Evolutionary conservation across 2,888 invertebrate genomes (phyloP).

Genomic region (Drosophila paramelanica): DNA sequence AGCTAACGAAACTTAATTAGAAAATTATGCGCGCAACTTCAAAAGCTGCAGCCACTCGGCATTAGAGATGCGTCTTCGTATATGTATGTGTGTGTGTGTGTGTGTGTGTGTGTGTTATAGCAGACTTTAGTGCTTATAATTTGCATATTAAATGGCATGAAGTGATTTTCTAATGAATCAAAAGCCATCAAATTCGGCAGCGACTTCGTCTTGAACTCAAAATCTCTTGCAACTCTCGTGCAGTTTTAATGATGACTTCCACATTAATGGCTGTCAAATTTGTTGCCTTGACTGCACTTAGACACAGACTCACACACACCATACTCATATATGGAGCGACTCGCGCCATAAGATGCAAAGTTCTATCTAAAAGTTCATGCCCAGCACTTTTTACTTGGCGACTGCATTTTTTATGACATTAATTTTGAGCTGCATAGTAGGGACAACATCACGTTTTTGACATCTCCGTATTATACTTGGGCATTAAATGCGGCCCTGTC

Average conservation of each 20-base stretch:
- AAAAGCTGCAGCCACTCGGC: constrained; percentile 50
- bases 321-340: constrained; percentile 10
- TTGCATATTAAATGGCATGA: constrained; percentile 77
- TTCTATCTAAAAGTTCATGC: constrained; percentile 23
- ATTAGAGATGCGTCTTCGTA: constrained; percentile 38
- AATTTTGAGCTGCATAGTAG: constrained; percentile 35
- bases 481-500: constrained; percentile 8
- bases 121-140: constrained; percentile 57
- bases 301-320: constrained; percentile 33
- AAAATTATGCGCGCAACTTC: constrained; percentile 68
- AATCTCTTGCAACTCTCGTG: constrained; percentile 50
- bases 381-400: constrained; percentile 13
- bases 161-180: constrained; percentile 80
- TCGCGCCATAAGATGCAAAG: constrained; percentile 36
- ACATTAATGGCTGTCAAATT: constrained; percentile 73
- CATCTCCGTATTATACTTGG: constrained; percentile 7
- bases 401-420: constrained; percentile 53
- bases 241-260: constrained; percentile 74
- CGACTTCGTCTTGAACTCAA: constrained; percentile 24
- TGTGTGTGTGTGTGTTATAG: constrained; percentile 14
- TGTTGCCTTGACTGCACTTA: constrained; percentile 64
- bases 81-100: background rate
- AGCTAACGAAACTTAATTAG: constrained; percentile 71
- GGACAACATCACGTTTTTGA: constrained; percentile 43
- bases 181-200: constrained; percentile 69